Evolutionary conservation across 2,797 vertebrate species (phyloP).

Genomic region (Psittacula derbiana): DNA sequence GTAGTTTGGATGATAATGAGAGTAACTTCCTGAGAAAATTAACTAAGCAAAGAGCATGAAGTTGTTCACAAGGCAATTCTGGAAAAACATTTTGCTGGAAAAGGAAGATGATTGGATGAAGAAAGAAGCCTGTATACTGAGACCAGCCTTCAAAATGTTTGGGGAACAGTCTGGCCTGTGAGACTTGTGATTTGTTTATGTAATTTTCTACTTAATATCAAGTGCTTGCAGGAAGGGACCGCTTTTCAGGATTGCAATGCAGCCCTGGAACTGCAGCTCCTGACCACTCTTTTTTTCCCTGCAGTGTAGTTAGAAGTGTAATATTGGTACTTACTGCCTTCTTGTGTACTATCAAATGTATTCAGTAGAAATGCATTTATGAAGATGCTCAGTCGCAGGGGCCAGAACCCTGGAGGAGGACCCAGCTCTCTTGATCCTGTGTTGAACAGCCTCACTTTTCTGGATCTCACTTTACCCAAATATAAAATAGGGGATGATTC

Average conservation of each 20-base stretch:
- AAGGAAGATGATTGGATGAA: background rate
- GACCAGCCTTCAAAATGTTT: background rate
- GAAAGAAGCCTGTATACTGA: background rate
- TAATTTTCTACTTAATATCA: conserved; percentile 10
- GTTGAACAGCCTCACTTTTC: background rate
- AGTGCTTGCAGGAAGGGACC: background rate
- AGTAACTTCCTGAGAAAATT: background rate
- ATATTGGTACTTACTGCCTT: background rate
- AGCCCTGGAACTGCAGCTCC: background rate
- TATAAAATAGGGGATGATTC: background rate
- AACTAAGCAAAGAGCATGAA: background rate
- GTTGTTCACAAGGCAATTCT: background rate
- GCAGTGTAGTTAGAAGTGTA: background rate
- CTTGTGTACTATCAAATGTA: background rate
- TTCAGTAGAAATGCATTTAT: background rate
- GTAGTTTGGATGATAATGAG: background rate
- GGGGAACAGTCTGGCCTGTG: background rate
- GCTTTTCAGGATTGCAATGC: background rate
- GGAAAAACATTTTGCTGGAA: background rate
- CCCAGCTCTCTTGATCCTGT: background rate
- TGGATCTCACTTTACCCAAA: background rate
- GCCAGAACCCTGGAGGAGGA: background rate
- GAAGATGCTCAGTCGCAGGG: background rate
- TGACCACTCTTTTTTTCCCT: background rate
- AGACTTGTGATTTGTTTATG: conserved; percentile 11